These are phyloP conservation scores for Euschistus heros DNA, from an alignment of 1,140 invertebrate genomes.

Conservation along the genomic window DNA sequence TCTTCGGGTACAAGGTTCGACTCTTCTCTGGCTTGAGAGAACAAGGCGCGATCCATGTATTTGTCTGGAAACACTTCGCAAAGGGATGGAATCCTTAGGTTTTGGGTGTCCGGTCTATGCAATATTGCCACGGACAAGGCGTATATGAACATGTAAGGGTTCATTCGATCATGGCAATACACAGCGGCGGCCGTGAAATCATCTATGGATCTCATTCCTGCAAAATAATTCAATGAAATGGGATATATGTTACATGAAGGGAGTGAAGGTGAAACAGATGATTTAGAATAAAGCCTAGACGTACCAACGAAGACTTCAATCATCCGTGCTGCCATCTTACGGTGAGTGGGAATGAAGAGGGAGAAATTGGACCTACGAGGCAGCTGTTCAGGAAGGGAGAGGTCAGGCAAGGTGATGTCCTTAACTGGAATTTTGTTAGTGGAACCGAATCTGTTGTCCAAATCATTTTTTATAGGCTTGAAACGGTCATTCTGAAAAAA, in stretches of 20 bases:
- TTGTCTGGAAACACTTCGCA: constrained; percentile 65
- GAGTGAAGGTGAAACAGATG: no score
- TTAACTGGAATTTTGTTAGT: constrained; percentile 41
- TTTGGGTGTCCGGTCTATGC: constrained; percentile 62
- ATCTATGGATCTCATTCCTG: constrained; percentile 55
- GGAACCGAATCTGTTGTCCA: constrained; percentile 23
- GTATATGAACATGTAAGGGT: constrained; percentile 68
- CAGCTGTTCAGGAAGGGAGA: constrained; percentile 52
- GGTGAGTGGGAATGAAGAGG: constrained; percentile 60
- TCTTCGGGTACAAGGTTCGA: constrained; percentile 50
- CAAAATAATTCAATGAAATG: no score
- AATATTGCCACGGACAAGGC: constrained; percentile 60
- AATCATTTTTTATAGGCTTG: constrained; percentile 24
- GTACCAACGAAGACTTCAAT: constrained; percentile 61
- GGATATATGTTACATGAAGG: no score
- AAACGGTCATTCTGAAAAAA: constrained; percentile 44
- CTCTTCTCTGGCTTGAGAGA: constrained; percentile 53
- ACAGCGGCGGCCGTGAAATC: constrained; percentile 57
- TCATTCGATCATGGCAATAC: constrained; percentile 60
- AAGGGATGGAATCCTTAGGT: constrained; percentile 55
- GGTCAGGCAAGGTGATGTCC: constrained; percentile 53
- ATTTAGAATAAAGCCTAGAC: no score
- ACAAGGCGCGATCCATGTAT: constrained; percentile 59
- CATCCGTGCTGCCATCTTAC: constrained; percentile 51
- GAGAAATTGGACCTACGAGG: constrained; percentile 59